phyloP scores from a whole-genome alignment of 2,888 invertebrate genomes.

The Lepeophtheirus nordmannii region DNA sequence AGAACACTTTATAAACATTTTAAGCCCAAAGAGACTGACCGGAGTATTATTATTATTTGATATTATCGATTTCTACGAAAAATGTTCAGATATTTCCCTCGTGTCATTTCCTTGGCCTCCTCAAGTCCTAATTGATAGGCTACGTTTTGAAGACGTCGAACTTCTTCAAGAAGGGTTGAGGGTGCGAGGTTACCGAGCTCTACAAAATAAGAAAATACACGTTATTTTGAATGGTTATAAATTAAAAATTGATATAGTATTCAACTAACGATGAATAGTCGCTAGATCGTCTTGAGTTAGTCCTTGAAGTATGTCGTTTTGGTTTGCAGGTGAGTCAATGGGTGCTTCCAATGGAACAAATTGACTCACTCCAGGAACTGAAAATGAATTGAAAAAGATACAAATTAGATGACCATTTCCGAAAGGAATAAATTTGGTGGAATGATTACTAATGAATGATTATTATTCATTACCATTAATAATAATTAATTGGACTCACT shows the following conservation, averaged over 20 bases:
- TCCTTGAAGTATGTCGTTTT: conserved; percentile 5
- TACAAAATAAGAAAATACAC: conserved; percentile 29
- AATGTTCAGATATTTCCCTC: conserved; percentile 84
- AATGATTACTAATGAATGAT: background rate
- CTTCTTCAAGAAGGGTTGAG: conserved; percentile 72
- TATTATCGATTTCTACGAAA: conserved; percentile 29
- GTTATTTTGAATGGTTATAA: conserved; percentile 10
- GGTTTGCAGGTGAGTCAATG: conserved; percentile 18
- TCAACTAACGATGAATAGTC: conserved; percentile 22
- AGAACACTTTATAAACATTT: conserved; percentile 22
- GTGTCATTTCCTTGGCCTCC: conserved; percentile 88
- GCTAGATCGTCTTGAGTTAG: conserved; percentile 16
- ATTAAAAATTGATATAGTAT: conserved; percentile 16
- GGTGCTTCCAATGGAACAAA: conserved; percentile 23
- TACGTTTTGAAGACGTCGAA: conserved; percentile 78
- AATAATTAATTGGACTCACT: conserved; percentile 51
- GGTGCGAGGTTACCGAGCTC: conserved; percentile 51
- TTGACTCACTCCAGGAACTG: conserved; percentile 8
- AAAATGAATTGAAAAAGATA: too few species aligned
- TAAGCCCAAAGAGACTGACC: too few species aligned
- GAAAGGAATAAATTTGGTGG: background rate
- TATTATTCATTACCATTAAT: background rate
- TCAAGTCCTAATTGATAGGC: conserved; percentile 86
- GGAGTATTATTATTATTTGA: too few species aligned
- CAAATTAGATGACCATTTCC: too few species aligned